Conservation (phyloP, 2,888 invertebrate genomes). For the Margaritifera margaritifera region DNA sequence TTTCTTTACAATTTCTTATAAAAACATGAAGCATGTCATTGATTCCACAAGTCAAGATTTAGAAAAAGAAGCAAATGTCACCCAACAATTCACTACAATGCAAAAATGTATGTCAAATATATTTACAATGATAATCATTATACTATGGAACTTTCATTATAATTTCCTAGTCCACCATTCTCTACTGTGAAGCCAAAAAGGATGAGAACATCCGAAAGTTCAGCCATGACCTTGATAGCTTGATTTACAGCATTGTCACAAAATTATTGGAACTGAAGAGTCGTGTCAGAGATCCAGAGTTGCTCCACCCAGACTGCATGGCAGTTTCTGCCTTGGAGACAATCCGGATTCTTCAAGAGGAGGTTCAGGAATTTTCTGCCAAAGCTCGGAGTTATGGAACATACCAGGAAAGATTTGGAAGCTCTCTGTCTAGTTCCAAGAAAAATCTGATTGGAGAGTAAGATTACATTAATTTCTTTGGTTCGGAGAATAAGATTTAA, state of each 20-base stretch:
- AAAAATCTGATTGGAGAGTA: constrained; percentile 56
- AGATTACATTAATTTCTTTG: constrained; percentile 7
- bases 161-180: constrained; percentile 64
- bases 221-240: constrained; percentile 66
- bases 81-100: neutral
- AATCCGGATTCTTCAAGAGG: constrained; percentile 65
- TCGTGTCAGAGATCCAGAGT: constrained; percentile 66
- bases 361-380: constrained; percentile 63
- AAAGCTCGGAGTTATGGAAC: constrained; percentile 71
- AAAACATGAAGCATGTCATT: too few relatives aligned
- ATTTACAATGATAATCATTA: neutral
- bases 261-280: constrained; percentile 68
- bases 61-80: neutral
- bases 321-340: constrained; percentile 68
- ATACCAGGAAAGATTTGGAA: constrained; percentile 72
- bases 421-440: constrained; percentile 64
- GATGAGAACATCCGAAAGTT: constrained; percentile 73
- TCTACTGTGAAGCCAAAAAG: constrained; percentile 72
- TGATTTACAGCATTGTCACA: constrained; percentile 64
- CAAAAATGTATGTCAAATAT: neutral
- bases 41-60: too few relatives aligned
- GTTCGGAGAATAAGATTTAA: too few relatives aligned
- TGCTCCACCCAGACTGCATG: constrained; percentile 68
- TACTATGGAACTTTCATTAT: too few relatives aligned
- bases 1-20: too few relatives aligned